Evolutionary conservation across 2,113 vertebrate genomes (phyloP).

Genomic region (Vulpes lagopus): DNA sequence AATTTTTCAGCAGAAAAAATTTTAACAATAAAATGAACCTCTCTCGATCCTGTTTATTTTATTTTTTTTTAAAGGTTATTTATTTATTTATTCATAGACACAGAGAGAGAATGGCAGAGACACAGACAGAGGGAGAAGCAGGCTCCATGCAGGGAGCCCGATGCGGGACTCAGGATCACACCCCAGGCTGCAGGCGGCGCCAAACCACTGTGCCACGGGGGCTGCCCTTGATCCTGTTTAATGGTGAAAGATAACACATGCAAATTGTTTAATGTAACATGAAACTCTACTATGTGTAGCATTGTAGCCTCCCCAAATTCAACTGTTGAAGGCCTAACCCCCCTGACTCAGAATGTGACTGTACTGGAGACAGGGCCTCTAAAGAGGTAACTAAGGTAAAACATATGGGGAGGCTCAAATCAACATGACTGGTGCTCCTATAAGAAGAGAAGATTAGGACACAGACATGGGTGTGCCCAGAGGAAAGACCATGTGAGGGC

Average conservation of each 20-base stretch:
- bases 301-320: background rate
- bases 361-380: background rate
- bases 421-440: background rate
- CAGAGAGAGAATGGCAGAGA: too few relatives aligned
- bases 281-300: background rate
- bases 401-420: background rate
- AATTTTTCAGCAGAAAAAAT: conserved; percentile 23
- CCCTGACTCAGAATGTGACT: background rate
- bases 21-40: background rate
- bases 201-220: too few relatives aligned
- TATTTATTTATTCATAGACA: too few relatives aligned
- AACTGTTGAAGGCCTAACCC: background rate
- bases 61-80: too few relatives aligned
- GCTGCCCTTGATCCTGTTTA: background rate
- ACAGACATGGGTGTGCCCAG: rapidly evolving
- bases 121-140: too few relatives aligned
- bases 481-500: background rate
- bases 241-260: background rate
- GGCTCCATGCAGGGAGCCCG: too few relatives aligned
- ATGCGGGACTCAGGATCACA: too few relatives aligned
- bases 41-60: background rate
- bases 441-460: background rate
- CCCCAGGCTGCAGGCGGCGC: too few relatives aligned
- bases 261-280: background rate
- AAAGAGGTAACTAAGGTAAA: background rate